Evolutionary conservation across 2,888 invertebrate genomes (phyloP).

Genomic region (Apamea crenata): DNA sequence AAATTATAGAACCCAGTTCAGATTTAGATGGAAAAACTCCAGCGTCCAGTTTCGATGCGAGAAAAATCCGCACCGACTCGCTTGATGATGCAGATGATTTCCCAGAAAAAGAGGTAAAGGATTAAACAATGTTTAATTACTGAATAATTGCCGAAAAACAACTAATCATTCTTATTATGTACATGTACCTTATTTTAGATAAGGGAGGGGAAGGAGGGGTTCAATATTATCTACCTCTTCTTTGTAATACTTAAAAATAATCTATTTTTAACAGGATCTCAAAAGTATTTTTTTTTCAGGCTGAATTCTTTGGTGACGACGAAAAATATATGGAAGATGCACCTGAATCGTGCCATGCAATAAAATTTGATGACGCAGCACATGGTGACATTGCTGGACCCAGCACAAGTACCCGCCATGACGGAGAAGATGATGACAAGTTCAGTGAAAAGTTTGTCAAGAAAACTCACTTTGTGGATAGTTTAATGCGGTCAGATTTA

Average conservation of each 20-base stretch:
- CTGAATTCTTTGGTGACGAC: conserved; percentile 84
- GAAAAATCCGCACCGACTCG: conserved; percentile 87
- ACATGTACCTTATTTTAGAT: neutral
- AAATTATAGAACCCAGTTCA: conserved; percentile 88
- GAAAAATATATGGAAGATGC: conserved; percentile 76
- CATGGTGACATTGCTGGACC: conserved; percentile 65
- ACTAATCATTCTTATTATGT: neutral
- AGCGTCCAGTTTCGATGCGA: conserved; percentile 85
- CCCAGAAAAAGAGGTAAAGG: conserved; percentile 87
- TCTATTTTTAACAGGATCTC: neutral
- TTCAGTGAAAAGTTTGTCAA: conserved; percentile 74
- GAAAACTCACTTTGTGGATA: conserved; percentile 81
- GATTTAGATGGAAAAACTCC: conserved; percentile 83
- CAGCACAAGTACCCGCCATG: conserved; percentile 70
- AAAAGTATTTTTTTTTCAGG: conserved; percentile 65
- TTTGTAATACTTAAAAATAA: neutral
- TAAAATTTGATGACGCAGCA: conserved; percentile 66
- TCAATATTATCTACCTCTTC: neutral
- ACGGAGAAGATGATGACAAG: conserved; percentile 73
- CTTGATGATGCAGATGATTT: conserved; percentile 89
- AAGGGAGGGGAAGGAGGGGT: neutral
- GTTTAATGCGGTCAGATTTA: conserved; percentile 79
- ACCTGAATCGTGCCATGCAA: conserved; percentile 65
- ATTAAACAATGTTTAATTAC: neutral
- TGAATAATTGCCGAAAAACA: neutral